Evolutionary conservation across 2,113 vertebrate genomes (phyloP).

Genomic region (Taurulus bubalis): DNA sequence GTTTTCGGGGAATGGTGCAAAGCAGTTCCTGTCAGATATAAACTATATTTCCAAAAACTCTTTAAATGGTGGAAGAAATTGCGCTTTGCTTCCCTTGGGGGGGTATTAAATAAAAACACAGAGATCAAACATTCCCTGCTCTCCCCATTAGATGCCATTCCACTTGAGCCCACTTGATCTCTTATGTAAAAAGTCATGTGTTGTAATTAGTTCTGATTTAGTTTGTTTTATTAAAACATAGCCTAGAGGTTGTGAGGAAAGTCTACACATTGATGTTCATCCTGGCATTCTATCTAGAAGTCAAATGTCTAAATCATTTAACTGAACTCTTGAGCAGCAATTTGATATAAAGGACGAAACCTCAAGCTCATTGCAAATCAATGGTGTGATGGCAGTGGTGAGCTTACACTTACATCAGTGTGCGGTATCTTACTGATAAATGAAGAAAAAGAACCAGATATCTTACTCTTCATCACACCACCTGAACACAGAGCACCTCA

Average conservation of each 20-base stretch:
- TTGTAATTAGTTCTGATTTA: conserved; percentile 62
- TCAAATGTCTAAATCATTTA: conserved; percentile 52
- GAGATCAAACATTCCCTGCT: conserved; percentile 61
- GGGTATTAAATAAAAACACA: conserved; percentile 52
- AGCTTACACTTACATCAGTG: conserved; percentile 4
- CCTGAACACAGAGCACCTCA: conserved; percentile 39
- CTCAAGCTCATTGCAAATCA: background rate
- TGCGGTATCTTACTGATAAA: background rate
- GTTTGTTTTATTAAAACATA: conserved; percentile 67
- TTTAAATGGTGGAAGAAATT: conserved; percentile 40
- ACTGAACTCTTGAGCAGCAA: conserved; percentile 14
- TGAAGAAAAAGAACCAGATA: conserved; percentile 16
- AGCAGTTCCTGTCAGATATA: conserved; percentile 27
- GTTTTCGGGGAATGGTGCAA: background rate
- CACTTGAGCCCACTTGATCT: conserved; percentile 67
- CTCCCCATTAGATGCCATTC: conserved; percentile 61
- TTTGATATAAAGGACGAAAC: conserved; percentile 15
- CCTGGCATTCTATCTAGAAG: conserved; percentile 15
- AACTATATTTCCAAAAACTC: conserved; percentile 33
- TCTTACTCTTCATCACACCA: conserved; percentile 32
- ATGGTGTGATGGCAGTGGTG: background rate
- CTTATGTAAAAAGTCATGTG: conserved; percentile 52
- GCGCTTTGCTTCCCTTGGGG: conserved; percentile 31
- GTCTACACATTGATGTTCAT: conserved; percentile 24
- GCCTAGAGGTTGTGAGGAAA: conserved; percentile 50